A percentile compares a stretch with the other conserved stretches of the same genome.
These are phyloP conservation scores for Peromyscus attwateri DNA, from an alignment of 2,797 vertebrate species.

Conservation along the genomic window DNA sequence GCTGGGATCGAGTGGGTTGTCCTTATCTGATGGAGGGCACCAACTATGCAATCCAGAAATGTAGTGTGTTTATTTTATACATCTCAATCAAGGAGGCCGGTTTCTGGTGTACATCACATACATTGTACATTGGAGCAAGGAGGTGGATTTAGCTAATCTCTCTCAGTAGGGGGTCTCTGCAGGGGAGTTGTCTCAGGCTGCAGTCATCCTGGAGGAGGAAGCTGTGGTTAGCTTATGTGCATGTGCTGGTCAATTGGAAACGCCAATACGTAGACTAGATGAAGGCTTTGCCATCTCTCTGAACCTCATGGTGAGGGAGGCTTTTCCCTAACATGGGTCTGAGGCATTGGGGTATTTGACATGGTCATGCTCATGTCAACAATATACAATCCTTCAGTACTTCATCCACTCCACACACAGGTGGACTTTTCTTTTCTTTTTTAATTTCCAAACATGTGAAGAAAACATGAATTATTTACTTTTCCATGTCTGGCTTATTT, in stretches of 20 bases:
- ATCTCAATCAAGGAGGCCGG: not conserved
- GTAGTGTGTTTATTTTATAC: not conserved
- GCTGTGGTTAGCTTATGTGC: not conserved
- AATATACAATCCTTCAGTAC: not conserved
- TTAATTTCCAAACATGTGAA: not conserved
- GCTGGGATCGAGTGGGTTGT: too few relatives aligned
- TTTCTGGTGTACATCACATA: not conserved
- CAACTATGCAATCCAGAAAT: not conserved
- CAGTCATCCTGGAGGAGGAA: not conserved
- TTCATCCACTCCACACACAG: not conserved
- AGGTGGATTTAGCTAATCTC: not conserved
- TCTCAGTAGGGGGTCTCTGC: not conserved
- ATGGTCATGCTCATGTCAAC: accelerated
- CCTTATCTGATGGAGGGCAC: not conserved
- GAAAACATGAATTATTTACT: not conserved
- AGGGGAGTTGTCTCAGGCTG: not conserved
- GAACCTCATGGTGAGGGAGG: not conserved
- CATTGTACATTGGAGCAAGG: not conserved
- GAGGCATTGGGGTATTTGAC: not conserved
- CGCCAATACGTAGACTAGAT: not conserved
- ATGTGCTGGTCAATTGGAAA: not conserved
- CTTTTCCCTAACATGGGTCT: not conserved
- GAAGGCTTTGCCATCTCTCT: not conserved
- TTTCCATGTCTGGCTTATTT: not conserved
- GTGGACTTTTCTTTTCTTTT: not conserved